Evolutionary conservation across 2,888 invertebrate species (phyloP).

Genomic region (Scaptomyza polygonia): DNA sequence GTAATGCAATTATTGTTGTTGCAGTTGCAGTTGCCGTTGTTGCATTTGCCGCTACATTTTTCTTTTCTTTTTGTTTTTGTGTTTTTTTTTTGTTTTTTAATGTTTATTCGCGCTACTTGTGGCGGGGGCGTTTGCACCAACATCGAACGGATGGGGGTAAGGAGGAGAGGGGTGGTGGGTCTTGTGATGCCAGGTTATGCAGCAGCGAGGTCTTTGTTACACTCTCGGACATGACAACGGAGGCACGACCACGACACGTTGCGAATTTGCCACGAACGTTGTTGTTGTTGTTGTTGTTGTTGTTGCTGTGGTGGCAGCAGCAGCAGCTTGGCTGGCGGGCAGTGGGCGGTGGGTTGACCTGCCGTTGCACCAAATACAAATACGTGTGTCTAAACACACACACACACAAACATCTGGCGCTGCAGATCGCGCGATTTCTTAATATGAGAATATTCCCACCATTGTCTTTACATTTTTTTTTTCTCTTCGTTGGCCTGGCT

Average conservation of each 20-base stretch:
- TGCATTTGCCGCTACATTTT: conserved; percentile 52
- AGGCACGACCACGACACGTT: conserved; percentile 78
- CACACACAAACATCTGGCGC: conserved; percentile 69
- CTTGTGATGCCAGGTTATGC: conserved; percentile 33
- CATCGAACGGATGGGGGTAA: not conserved
- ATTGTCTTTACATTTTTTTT: conserved; percentile 77
- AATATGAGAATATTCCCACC: conserved; percentile 85
- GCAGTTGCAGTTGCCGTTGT: conserved; percentile 36
- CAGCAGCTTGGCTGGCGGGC: conserved; percentile 39
- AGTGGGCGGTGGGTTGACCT: conserved; percentile 74
- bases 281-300: conserved; percentile 42
- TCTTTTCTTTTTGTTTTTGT: conserved; percentile 41
- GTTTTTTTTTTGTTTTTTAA: conserved; percentile 55
- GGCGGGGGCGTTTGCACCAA: conserved; percentile 58
- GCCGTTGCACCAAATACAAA: conserved; percentile 78
- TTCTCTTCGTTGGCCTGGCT: conserved; percentile 20
- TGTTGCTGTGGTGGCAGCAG: conserved; percentile 28
- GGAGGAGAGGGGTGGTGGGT: not conserved
- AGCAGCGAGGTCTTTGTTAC: conserved; percentile 74
- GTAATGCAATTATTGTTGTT: conserved; percentile 77
- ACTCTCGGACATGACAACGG: conserved; percentile 77
- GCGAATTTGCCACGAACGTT: conserved; percentile 76
- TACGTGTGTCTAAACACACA: conserved; percentile 51
- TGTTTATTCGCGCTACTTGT: conserved; percentile 73
- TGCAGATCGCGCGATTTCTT: conserved; percentile 83